phyloP scores from a whole-genome alignment of 2,888 invertebrate genomes.

The Pomacea canaliculata region DNA sequence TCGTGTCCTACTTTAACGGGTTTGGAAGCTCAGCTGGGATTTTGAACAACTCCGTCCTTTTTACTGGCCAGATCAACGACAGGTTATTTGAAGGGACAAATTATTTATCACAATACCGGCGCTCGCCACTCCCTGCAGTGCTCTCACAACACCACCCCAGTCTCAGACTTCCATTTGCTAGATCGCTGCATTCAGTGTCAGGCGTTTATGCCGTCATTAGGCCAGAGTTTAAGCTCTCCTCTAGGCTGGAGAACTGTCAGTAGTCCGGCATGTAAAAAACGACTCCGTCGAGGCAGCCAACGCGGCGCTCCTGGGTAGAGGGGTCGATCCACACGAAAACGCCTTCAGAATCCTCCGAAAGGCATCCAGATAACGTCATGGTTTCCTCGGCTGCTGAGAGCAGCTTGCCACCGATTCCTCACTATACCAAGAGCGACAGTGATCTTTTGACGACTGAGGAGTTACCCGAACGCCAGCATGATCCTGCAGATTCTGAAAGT shows the following conservation, averaged over 20 bases:
- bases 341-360: too few relatives aligned
- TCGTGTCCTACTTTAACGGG: slow-evolving; percentile 18
- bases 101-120: slow-evolving; percentile 7
- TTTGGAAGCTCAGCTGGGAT: slow-evolving; percentile 4
- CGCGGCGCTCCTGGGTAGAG: too few relatives aligned
- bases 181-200: slow-evolving; percentile 10
- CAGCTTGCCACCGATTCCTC: too few relatives aligned
- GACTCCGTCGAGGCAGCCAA: not conserved
- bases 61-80: slow-evolving; percentile 11
- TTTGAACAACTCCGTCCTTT: slow-evolving; percentile 9
- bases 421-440: too few relatives aligned
- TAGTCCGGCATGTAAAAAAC: not conserved
- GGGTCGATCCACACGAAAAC: too few relatives aligned
- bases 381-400: too few relatives aligned
- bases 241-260: slow-evolving; percentile 11
- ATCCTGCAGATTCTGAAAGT: too few relatives aligned
- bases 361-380: too few relatives aligned
- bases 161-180: slow-evolving; percentile 5
- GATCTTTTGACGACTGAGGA: too few relatives aligned
- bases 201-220: not conserved
- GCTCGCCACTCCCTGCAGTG: slow-evolving; percentile 13
- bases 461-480: too few relatives aligned
- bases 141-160: slow-evolving; percentile 12
- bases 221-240: not conserved
- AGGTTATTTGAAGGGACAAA: slow-evolving; percentile 19